phyloP scores from a whole-genome alignment of 2,113 vertebrate genomes.

The Neolamprologus hecqui region DNA sequence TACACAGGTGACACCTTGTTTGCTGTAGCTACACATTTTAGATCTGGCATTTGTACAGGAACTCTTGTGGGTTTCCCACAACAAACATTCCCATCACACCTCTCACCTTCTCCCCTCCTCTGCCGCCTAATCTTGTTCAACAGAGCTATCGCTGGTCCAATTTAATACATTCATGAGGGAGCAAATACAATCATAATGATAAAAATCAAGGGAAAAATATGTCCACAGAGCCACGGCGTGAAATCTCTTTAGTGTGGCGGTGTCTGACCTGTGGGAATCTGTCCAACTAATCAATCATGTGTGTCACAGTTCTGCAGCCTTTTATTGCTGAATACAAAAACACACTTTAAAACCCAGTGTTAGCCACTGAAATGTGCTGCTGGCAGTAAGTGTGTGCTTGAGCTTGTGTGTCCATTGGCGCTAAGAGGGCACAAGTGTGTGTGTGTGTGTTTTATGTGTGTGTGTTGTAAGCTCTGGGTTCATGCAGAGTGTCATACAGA shows the following conservation, averaged over 20 bases:
- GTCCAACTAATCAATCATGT: conserved; percentile 29
- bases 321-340: conserved; percentile 40
- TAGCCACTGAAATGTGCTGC: background rate
- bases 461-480: background rate
- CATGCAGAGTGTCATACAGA: conserved; percentile 32
- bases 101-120: background rate
- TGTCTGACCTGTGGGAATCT: conserved; percentile 31
- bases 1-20: background rate
- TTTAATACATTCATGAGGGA: background rate
- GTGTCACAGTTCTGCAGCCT: conserved; percentile 18
- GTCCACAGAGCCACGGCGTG: background rate
- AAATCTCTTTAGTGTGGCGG: background rate
- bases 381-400: conserved; percentile 3
- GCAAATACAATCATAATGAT: background rate
- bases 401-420: background rate
- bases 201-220: background rate
- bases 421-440: background rate
- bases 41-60: background rate
- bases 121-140: background rate
- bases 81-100: background rate
- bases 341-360: conserved; percentile 24
- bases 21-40: background rate
- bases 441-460: background rate
- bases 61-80: background rate
- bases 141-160: background rate